Evolutionary conservation across 2,113 vertebrate species (phyloP).

Genomic region (Clarias magur): DNA sequence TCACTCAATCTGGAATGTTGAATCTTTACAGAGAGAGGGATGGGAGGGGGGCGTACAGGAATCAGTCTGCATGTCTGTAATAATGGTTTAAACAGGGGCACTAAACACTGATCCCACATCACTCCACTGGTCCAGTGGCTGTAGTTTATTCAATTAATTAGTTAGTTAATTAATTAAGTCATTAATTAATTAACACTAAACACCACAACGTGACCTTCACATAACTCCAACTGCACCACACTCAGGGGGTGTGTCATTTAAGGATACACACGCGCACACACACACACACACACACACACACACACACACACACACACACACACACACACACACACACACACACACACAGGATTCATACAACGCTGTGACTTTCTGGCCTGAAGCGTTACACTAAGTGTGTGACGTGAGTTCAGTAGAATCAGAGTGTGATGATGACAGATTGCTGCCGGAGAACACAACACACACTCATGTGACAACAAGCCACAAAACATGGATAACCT

Average conservation of each 20-base stretch:
- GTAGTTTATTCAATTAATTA: too few relatives aligned
- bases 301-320: not conserved
- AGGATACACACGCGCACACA: not conserved
- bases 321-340: not conserved
- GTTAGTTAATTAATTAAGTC: not conserved
- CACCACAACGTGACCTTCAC: not conserved
- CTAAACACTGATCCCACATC: not conserved
- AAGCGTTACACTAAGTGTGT: not conserved
- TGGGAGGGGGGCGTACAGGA: not conserved
- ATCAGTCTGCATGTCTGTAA: slow-evolving; percentile 16
- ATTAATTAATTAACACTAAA: not conserved
- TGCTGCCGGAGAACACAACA: not conserved
- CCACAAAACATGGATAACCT: not conserved
- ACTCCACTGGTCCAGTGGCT: too few relatives aligned
- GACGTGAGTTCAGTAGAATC: not conserved
- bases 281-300: not conserved
- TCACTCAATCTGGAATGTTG: too few relatives aligned
- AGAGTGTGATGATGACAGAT: not conserved
- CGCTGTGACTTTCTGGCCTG: not conserved
- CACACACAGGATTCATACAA: not conserved
- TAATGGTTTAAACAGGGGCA: slow-evolving; percentile 12
- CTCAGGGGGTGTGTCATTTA: not conserved
- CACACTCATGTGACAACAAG: not conserved
- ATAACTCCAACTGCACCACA: not conserved
- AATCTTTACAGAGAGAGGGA: not conserved